phyloP scores from a whole-genome alignment of 1,140 invertebrate species.

The Pseudomyrmex concolor region DNA sequence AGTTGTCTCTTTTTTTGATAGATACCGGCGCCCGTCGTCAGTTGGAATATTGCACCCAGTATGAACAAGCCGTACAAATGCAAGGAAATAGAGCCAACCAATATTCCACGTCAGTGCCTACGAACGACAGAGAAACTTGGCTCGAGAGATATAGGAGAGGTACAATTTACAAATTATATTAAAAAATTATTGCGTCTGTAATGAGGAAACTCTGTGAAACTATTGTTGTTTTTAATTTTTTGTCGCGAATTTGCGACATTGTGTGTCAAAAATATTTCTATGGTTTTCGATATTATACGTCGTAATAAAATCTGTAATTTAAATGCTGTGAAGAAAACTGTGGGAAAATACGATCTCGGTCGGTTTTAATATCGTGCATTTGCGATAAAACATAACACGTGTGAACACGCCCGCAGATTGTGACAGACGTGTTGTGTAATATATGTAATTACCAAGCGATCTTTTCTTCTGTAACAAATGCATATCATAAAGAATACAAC shows the following conservation, averaged over 20 bases:
- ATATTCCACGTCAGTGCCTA: conserved; percentile 89
- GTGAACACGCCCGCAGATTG: conserved; percentile 26
- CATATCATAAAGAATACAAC: not conserved
- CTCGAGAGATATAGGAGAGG: conserved; percentile 91
- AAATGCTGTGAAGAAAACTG: not conserved
- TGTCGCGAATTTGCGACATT: too few relatives aligned
- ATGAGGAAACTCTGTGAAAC: not conserved
- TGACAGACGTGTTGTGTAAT: not conserved
- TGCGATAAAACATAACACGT: not conserved
- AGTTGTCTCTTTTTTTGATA: conserved; percentile 66
- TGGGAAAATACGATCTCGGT: not conserved
- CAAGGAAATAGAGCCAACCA: conserved; percentile 86
- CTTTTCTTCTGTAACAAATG: conserved; percentile 7
- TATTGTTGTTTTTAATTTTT: not conserved
- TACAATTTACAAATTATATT: conserved; percentile 71
- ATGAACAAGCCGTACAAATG: conserved; percentile 88
- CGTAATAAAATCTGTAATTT: not conserved
- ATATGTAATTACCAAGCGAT: not conserved
- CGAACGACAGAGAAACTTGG: conserved; percentile 90
- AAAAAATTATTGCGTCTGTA: not conserved
- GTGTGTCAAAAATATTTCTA: not conserved
- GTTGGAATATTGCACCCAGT: conserved; percentile 88
- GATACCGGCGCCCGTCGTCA: conserved; percentile 86
- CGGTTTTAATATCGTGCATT: not conserved
- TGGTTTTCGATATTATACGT: not conserved